Base-by-base conservation (phyloP, 2,113 vertebrate genomes). In the Notothenia rossii region DNA sequence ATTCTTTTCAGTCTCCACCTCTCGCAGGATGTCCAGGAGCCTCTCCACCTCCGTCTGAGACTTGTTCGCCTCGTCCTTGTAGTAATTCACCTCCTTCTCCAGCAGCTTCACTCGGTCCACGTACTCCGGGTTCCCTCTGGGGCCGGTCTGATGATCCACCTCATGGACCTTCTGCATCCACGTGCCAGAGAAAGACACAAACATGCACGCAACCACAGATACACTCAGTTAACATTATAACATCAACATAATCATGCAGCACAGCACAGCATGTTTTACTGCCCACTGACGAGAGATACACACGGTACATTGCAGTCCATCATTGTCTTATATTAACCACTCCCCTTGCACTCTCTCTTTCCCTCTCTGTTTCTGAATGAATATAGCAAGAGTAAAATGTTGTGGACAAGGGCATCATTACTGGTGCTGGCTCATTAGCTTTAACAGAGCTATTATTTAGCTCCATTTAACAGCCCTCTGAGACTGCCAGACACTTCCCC, bases 1-100 rank as follows among this genome's bases (percentile, higher is more conserved):
- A 43, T 97, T 98, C 93, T 99, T 99, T 88, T 99, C 98, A 0
- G 96, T 98, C 88, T 99, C 98, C 86, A 99, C 97, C 91, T 99
- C 98, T 75, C 97, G 96, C 75, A 99, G 96, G 91, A 99, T 99
- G 93, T 99, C 97, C 86, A 99, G 94, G 76, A 99, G 95, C 83
- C 98, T 94, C 91, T 99, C 98, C 76, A 98, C 97, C 91, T 99
- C 98, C 0, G 96, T 90, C 93, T 99, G 98, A 73, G 97, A 93
- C 92, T 99, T 99, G 84, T 91, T 93, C 55, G 96, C 96, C 86
- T 99, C 98, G 5, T 99, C 98, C 62, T 98, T 97, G 84, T 96
- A 99, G 92, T 96, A 99, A 2, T 93, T 90, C 25, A 98, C 96
- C 79, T 99, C 98, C 88, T 99, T 99, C 91, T 99, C 98, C 70